Evolutionary conservation across 2,113 vertebrate genomes (phyloP).

Genomic region (Phrynosoma blainvillii): DNA sequence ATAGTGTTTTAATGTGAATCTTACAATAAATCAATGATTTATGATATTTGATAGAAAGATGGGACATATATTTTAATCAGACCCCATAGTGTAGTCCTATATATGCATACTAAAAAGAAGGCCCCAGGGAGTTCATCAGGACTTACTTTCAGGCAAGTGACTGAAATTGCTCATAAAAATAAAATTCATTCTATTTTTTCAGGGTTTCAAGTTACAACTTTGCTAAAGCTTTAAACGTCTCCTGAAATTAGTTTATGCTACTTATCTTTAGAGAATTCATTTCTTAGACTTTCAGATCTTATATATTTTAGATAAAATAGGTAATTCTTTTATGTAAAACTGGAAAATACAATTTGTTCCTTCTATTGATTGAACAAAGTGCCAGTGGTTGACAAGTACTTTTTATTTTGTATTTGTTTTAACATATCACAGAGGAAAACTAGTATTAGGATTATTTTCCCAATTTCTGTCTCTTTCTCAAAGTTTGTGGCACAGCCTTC

Average conservation of each 20-base stretch:
- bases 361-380: neutral
- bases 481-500: too few relatives aligned
- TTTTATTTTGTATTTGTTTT: too few relatives aligned
- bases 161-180: neutral
- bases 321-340: neutral
- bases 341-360: neutral
- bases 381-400: too few relatives aligned
- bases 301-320: neutral
- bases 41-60: neutral
- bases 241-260: conserved; percentile 14
- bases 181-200: neutral
- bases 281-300: conserved; percentile 8
- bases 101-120: neutral
- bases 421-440: too few relatives aligned
- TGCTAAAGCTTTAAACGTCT: neutral
- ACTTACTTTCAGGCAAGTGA: neutral
- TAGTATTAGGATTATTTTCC: too few relatives aligned
- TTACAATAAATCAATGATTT: neutral
- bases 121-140: neutral
- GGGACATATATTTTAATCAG: neutral
- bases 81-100: neutral
- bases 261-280: neutral
- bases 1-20: neutral
- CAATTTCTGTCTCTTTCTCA: too few relatives aligned
- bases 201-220: neutral